Percentiles rank a stretch among this genome's conserved stretches.
phyloP scores from a whole-genome alignment of 2,888 invertebrate genomes.

The Papilio protenor region DNA sequence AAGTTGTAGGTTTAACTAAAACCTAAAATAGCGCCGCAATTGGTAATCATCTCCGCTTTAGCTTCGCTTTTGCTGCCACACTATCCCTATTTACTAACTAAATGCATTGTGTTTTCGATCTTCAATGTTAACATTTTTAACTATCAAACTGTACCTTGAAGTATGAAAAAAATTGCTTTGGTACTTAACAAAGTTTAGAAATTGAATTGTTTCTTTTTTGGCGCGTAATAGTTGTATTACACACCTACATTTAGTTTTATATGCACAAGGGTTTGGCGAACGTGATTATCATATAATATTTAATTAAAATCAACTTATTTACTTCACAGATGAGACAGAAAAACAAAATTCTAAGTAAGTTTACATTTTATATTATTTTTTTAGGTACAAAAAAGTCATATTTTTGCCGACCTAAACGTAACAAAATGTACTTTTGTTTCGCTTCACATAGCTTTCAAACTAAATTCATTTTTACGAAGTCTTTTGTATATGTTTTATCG shows the following conservation, averaged over 20 bases:
- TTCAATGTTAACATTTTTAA: not conserved
- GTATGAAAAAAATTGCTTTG: not conserved
- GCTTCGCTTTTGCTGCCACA: not conserved
- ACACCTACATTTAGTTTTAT: not conserved
- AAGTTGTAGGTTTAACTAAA: not conserved
- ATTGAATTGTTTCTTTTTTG: not conserved
- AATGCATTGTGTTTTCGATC: not conserved
- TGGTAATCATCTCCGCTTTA: not conserved
- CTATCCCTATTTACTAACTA: not conserved
- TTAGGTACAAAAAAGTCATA: not conserved
- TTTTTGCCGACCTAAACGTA: not conserved
- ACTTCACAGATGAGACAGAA: slow-evolving; percentile 35
- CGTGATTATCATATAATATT: not conserved
- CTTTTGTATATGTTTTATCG: not conserved
- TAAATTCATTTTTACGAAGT: not conserved
- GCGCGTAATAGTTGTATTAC: not conserved
- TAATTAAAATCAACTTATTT: not conserved
- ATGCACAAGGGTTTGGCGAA: not conserved
- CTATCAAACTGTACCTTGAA: not conserved
- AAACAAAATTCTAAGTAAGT: slow-evolving; percentile 28
- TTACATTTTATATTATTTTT: not conserved
- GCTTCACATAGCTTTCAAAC: not conserved
- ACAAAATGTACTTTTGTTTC: not conserved
- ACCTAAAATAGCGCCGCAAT: not conserved
- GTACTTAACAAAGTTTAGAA: not conserved